Evolutionary conservation across 2,113 vertebrate genomes (phyloP), one percentile per base, ranked within the genome.

Genomic region (Aspiorhynchus laticeps): DNA sequence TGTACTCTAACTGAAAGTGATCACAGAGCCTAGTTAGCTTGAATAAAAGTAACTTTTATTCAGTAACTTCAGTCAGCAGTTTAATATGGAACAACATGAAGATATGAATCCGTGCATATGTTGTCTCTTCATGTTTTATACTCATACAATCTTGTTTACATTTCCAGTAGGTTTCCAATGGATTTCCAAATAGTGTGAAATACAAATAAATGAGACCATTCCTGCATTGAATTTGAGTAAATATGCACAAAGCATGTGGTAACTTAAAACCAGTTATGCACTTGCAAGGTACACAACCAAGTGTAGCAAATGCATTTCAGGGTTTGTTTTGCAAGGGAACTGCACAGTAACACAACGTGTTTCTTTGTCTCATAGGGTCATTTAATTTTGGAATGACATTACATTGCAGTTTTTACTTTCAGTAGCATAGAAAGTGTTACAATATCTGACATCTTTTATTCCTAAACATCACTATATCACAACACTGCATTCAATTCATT

Each of bases 341-440:
- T 83, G 46, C 24, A 81, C 11, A 33, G 24, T 15, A 63, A 77
- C n/a, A 33, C 41, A 48, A 84, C 19, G 63, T 4, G 5, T 53
- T 26, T 69, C 12, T 77, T 73, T 38, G 63, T 28, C 31, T 28
- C 31, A 88, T 75, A 43, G 76, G 36, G 48, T 59, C 33, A 51
- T 90, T 90, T 88, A 86, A 87, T 90, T 84, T 85, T 82, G 89
- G 85, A 90, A 88, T 90, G 87, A 21, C 85, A 53, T 88, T 81
- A 86, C 76, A 88, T 71, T 84, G 86, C 61, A 56, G 11, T 86
- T 81, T 85, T 65, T 71, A 88, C 67, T 80, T 74, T 24, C 10
- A 67, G 28, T 31, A 61, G 36, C 65, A 12, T 56, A 61, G 19
- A 61, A 84, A 15, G 2, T 5, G 24, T 79, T 76, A 80, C 78